These are phyloP conservation scores for Drosophila virilis DNA, from an alignment of 1,140 invertebrate genomes.

Conservation along the genomic window DNA sequence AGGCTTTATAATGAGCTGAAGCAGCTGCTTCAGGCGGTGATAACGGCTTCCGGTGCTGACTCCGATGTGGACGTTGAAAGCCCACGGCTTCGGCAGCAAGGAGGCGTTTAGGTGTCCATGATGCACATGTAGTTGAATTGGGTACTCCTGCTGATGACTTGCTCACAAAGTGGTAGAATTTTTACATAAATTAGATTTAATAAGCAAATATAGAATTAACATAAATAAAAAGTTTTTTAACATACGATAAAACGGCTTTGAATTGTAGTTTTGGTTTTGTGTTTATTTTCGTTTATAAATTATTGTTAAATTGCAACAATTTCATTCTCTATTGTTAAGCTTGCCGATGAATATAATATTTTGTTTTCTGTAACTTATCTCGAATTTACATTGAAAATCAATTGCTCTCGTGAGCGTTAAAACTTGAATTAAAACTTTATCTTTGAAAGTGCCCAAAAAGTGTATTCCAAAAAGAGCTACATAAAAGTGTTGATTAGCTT, in stretches of 20 bases:
- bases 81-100: conserved; percentile 19
- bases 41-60: conserved; percentile 56
- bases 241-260: conserved; percentile 29
- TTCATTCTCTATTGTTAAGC: conserved; percentile 62
- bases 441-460: conserved; percentile 66
- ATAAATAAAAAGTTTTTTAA: conserved; percentile 53
- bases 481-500: conserved; percentile 74
- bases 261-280: conserved; percentile 44
- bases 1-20: conserved; percentile 77
- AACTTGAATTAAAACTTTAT: conserved; percentile 59
- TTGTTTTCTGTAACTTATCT: conserved; percentile 64
- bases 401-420: conserved; percentile 52
- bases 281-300: conserved; percentile 42
- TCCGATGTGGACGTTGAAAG: conserved; percentile 27
- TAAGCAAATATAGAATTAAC: conserved; percentile 23
- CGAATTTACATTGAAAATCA: conserved; percentile 58
- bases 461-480: conserved; percentile 69
- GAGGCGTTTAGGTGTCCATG: conserved; percentile 7
- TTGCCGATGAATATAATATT: conserved; percentile 50
- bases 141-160: conserved; percentile 27
- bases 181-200: conserved; percentile 57
- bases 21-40: conserved; percentile 64
- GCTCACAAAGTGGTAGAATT: conserved; percentile 46
- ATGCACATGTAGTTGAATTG: conserved; percentile 27
- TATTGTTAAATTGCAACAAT: conserved; percentile 65